phyloP scores from a whole-genome alignment of 1,140 invertebrate genomes.

The Neelides sp. region DNA sequence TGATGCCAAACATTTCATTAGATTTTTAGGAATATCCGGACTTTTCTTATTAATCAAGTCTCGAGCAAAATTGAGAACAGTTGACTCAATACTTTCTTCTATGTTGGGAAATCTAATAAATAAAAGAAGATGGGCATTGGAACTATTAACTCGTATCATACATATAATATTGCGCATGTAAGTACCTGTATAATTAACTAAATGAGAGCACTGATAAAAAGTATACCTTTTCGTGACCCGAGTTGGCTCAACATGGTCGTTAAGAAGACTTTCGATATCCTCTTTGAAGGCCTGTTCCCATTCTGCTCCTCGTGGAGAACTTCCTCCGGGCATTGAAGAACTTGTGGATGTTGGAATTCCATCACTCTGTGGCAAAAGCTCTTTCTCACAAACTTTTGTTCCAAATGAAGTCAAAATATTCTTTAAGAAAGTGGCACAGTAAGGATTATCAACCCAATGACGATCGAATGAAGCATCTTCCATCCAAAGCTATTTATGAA shows the following conservation, averaged over 20 bases:
- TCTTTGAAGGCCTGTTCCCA: conserved; percentile 6
- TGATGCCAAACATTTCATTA: conserved; percentile 13
- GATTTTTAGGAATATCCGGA: conserved; percentile 23
- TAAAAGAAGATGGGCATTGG: conserved; percentile 16
- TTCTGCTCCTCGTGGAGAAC: conserved; percentile 24
- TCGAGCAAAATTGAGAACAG: conserved; percentile 71
- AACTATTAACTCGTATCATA: conserved; percentile 1
- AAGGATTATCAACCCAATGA: conserved; percentile 81
- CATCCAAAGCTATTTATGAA: conserved; percentile 57
- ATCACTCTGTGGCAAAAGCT: conserved; percentile 46
- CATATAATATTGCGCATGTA: not conserved
- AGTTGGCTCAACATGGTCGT: conserved; percentile 16
- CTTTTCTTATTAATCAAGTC: conserved; percentile 41
- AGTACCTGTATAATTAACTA: not conserved
- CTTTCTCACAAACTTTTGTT: conserved; percentile 58
- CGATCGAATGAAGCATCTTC: conserved; percentile 87
- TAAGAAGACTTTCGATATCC: conserved; percentile 10
- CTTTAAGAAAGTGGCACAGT: conserved; percentile 82
- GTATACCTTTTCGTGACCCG: conserved; percentile 19
- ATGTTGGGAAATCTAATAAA: conserved; percentile 46
- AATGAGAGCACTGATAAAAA: not conserved
- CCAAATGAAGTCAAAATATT: conserved; percentile 81
- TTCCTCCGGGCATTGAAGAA: conserved; percentile 36
- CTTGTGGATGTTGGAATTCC: conserved; percentile 23
- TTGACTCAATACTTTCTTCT: conserved; percentile 58